These are phyloP conservation scores for Callimorpha dominula DNA, from an alignment of 2,888 invertebrate genomes.

Conservation along the genomic window DNA sequence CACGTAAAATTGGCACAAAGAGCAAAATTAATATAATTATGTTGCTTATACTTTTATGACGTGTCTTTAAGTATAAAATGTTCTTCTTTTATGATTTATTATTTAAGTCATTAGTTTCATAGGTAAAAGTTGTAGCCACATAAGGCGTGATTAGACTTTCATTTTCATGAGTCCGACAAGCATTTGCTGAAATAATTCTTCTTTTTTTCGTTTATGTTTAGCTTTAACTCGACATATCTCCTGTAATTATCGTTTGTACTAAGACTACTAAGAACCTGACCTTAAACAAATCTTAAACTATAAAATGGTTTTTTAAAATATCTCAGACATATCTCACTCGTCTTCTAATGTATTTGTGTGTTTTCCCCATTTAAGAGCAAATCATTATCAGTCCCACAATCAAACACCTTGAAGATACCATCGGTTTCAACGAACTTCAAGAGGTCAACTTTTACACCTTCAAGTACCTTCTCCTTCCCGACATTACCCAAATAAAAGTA, in stretches of 20 bases:
- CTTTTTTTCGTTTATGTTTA: not conserved
- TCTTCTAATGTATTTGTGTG: slow-evolving; percentile 23
- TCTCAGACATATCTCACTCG: not conserved
- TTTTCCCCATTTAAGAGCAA: slow-evolving; percentile 16
- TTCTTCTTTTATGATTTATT: not conserved
- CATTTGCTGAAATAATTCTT: not conserved
- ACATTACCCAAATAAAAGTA: slow-evolving; percentile 6
- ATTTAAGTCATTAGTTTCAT: not conserved
- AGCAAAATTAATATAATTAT: too few species aligned
- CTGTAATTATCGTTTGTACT: not conserved
- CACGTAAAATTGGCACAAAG: too few species aligned
- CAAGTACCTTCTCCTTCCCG: slow-evolving; percentile 7
- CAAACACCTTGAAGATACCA: slow-evolving; percentile 10
- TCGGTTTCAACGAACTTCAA: slow-evolving; percentile 12
- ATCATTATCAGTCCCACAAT: slow-evolving; percentile 12
- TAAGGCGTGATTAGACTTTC: not conserved
- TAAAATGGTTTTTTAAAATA: not conserved
- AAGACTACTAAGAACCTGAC: not conserved
- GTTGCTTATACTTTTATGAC: not conserved
- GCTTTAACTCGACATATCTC: not conserved
- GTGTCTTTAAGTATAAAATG: not conserved
- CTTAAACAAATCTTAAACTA: not conserved
- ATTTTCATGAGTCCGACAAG: not conserved
- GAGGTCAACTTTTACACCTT: slow-evolving; percentile 4
- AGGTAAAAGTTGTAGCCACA: not conserved